Evolutionary conservation across 2,797 vertebrate genomes (phyloP).

Genomic region (Macrochelys suwanniensis): DNA sequence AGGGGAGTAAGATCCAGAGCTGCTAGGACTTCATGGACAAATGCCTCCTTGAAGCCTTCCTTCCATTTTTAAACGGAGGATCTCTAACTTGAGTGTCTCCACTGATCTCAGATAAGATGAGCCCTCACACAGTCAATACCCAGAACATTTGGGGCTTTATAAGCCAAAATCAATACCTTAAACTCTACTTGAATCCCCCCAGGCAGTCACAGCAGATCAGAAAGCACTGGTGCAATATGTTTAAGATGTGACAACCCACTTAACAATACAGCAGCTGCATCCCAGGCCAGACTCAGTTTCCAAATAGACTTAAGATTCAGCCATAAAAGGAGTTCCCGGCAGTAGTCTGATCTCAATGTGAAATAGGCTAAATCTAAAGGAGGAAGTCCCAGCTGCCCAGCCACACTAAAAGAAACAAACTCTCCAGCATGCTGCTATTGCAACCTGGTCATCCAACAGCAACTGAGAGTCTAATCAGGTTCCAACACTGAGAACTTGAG

Average conservation of each 20-base stretch:
- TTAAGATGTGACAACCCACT: neutral
- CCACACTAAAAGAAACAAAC: neutral
- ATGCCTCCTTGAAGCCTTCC: too few relatives aligned
- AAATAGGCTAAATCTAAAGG: neutral
- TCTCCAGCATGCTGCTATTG: neutral
- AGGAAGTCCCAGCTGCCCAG: neutral
- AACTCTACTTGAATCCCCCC: neutral
- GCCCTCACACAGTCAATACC: neutral
- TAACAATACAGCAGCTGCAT: neutral
- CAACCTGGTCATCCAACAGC: neutral
- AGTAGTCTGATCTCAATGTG: neutral
- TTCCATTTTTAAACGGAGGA: too few relatives aligned
- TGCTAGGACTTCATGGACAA: too few relatives aligned
- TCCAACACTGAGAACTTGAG: neutral
- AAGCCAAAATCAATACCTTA: neutral
- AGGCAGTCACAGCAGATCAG: neutral
- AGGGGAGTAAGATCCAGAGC: neutral
- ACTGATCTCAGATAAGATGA: neutral
- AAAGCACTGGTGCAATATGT: neutral
- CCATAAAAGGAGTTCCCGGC: neutral
- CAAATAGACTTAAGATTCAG: neutral
- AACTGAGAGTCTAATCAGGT: neutral
- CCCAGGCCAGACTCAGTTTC: neutral
- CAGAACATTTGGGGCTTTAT: neutral
- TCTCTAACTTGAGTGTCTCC: too few relatives aligned